Conservation (phyloP, 2,113 vertebrate species). For the Megalops atlanticus region DNA sequence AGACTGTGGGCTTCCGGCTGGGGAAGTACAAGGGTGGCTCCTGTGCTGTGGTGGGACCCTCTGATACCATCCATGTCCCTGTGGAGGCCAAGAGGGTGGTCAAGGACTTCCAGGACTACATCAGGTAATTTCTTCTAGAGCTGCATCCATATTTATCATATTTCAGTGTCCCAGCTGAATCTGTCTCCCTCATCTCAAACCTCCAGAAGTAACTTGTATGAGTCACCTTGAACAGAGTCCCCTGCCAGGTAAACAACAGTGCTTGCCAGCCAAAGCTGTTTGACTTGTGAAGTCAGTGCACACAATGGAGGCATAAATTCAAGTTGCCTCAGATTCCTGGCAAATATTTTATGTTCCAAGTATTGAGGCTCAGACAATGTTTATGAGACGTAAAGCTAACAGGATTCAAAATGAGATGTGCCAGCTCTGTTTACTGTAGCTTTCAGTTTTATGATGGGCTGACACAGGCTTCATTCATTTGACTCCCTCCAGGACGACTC, state of each 20-base stretch:
- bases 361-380: not conserved
- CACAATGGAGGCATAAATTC: not conserved
- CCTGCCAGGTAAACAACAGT: not conserved
- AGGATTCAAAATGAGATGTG: not conserved
- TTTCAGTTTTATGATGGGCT: conserved; percentile 11
- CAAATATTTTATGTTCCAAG: not conserved
- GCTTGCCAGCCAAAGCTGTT: not conserved
- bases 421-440: not conserved
- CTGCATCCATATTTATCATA: not conserved
- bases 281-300: not conserved
- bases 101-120: conserved; percentile 87
- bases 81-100: conserved; percentile 83
- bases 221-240: not conserved
- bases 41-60: conserved; percentile 88
- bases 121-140: conserved; percentile 76
- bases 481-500: conserved; percentile 74
- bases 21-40: conserved; percentile 96
- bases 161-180: not conserved
- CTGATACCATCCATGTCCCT: conserved; percentile 86
- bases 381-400: not conserved
- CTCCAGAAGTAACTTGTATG: not conserved
- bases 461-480: not conserved
- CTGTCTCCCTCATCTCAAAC: not conserved
- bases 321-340: not conserved
- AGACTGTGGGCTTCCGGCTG: conserved; percentile 92